Evolutionary conservation across 1,140 invertebrate species (phyloP), one percentile per base, ranked within the genome.

Genomic region (Penaeus chinensis): DNA sequence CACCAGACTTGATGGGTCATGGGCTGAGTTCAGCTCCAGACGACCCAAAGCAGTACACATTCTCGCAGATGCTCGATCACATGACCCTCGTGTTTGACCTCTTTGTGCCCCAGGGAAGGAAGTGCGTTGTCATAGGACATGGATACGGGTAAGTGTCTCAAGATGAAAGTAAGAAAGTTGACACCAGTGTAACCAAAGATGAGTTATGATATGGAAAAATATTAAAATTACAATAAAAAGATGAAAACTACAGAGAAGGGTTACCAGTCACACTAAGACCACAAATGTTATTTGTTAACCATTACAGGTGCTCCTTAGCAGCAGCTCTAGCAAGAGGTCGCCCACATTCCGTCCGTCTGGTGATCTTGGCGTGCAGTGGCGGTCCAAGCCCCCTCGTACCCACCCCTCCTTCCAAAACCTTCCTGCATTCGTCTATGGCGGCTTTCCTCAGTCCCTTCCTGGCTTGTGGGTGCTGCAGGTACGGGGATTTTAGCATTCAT

Each of bases 1-100:
- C 95, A 0, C 94, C 95, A 8, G 95, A 96, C 91, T 92, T 96
- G 91, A 92, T 96, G 32, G 95, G 95, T 2, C 95, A 96, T 92
- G 95, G 95, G 3, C 93, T 94, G 88, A 96, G 95, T 90, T 94
- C 94, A 74, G 93, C 94, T 27, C 95, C 95, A 18, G 91, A 93
- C 89, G 92, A 93, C 62, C 90, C 92, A 11, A 92, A 92, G 62
- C 93, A 94, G 79, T 96, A 96, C 91, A 93, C 93, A 42, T 96
- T 96, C 91, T 92, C 93, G 77, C 94, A 94, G 90, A 92, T 96
- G 47, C 91, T 95, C 27, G 92, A 93, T 76, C 94, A 96, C 91
- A 89, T 95, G 1, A 92, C 95, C 62, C 91, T 92, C 32, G 92
- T 96, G 71, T 94, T 96, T 92, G 94, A 95, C 90, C 93, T 93